A percentile compares a stretch with the other conserved stretches of the same genome.
phyloP scores from a whole-genome alignment of 53 echinoderm and acorn worm genomes.

The Crossaster papposus region DNA sequence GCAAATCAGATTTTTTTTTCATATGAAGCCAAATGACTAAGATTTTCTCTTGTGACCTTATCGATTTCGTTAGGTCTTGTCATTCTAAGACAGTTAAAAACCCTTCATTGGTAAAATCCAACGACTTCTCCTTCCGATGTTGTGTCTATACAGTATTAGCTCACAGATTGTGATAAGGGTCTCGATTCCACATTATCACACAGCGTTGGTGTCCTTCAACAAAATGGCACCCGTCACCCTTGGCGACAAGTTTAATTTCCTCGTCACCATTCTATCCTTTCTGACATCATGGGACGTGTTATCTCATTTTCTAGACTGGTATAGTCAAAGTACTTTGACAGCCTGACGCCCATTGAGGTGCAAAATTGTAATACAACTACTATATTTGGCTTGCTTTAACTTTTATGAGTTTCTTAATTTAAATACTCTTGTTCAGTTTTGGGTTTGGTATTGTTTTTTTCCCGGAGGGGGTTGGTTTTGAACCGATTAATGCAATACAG shows the following conservation, averaged over 20 bases:
- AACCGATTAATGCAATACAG: not conserved
- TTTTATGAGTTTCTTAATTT: not conserved
- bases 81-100: conserved; percentile 1
- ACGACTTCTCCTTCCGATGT: not conserved
- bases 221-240: conserved; percentile 25
- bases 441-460: conserved; percentile 13
- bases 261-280: conserved; percentile 32
- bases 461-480: conserved; percentile 22
- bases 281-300: conserved; percentile 24
- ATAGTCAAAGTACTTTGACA: conserved; percentile 36
- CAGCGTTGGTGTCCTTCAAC: conserved; percentile 6
- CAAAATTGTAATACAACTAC: conserved; percentile 37
- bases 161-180: not conserved
- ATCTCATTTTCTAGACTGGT: conserved; percentile 31
- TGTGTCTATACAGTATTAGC: not conserved
- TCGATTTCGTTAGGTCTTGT: not conserved
- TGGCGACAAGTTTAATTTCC: conserved; percentile 56
- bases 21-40: not conserved
- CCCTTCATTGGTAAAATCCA: conserved; percentile 5
- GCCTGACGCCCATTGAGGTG: conserved; percentile 46
- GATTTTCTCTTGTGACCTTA: not conserved
- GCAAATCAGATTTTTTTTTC: not conserved
- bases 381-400: not conserved
- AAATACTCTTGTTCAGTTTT: not conserved
- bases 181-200: not conserved